Conservation (phyloP, 2,113 vertebrate species). For the Manacus vitellinus region DNA sequence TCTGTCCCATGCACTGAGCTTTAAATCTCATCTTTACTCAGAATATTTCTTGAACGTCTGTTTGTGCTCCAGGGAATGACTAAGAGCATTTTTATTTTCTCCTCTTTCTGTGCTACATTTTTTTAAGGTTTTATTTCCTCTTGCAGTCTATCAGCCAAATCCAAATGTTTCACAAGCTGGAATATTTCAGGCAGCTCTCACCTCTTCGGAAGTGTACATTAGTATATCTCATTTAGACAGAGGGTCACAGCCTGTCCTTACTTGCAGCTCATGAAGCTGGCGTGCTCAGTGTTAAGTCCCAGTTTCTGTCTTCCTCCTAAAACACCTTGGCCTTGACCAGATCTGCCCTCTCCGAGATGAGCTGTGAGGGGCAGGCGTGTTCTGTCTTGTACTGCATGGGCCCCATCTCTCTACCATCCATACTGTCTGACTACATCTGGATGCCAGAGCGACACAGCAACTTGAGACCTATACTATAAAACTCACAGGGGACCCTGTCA, state of each 20-base stretch:
- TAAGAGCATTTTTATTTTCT: constrained; percentile 44
- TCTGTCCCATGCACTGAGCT: background rate
- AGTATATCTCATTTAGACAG: background rate
- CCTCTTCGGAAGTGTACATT: background rate
- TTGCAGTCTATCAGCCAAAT: background rate
- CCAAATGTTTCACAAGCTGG: background rate
- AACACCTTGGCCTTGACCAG: background rate
- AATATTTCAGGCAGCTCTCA: background rate
- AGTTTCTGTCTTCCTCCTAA: background rate
- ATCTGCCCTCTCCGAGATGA: background rate
- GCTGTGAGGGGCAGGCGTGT: background rate
- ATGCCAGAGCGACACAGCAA: background rate
- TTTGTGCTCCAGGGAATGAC: constrained; percentile 18
- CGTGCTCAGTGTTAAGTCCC: background rate
- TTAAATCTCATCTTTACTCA: constrained; percentile 28
- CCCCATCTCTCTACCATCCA: background rate
- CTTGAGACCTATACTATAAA: background rate
- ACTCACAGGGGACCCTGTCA: background rate
- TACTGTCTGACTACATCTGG: background rate
- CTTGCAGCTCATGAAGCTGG: background rate
- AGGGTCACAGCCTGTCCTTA: background rate
- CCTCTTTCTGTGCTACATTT: background rate
- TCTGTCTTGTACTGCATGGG: background rate
- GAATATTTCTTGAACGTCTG: background rate
- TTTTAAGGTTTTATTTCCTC: background rate